Conservation (phyloP, 1,140 invertebrate species). For the Diploscapter pachys region DNA sequence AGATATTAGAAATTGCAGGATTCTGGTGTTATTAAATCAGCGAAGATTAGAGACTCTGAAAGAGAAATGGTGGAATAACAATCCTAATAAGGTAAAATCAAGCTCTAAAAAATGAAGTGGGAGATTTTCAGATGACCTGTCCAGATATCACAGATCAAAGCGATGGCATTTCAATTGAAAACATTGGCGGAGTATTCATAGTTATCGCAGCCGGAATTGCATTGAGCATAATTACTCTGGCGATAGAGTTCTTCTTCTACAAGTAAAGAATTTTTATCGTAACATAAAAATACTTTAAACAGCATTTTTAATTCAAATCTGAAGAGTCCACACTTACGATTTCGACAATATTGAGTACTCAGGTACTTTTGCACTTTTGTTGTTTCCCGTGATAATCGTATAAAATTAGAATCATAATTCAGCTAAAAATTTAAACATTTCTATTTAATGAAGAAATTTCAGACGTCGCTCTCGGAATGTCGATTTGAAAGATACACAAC, state of each 20-base stretch:
- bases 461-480: too few relatives aligned
- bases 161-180: slow-evolving; percentile 92
- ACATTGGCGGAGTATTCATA: slow-evolving; percentile 95
- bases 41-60: slow-evolving; percentile 85
- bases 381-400: too few relatives aligned
- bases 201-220: slow-evolving; percentile 89
- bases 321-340: too few relatives aligned
- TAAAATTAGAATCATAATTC: too few relatives aligned
- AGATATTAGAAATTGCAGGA: slow-evolving; percentile 65
- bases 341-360: too few relatives aligned
- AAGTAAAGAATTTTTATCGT: slow-evolving; percentile 21
- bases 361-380: too few relatives aligned
- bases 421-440: too few relatives aligned
- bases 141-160: slow-evolving; percentile 83
- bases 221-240: slow-evolving; percentile 82
- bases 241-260: slow-evolving; percentile 91
- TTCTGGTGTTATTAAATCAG: slow-evolving; percentile 85
- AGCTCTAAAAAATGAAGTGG: not conserved
- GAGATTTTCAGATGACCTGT: slow-evolving; percentile 68
- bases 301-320: too few relatives aligned
- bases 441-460: too few relatives aligned
- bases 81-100: slow-evolving; percentile 64
- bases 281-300: too few relatives aligned
- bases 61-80: slow-evolving; percentile 90
- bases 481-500: too few relatives aligned